Conservation (phyloP, 2,113 vertebrate genomes). For the Mungos mungo region DNA sequence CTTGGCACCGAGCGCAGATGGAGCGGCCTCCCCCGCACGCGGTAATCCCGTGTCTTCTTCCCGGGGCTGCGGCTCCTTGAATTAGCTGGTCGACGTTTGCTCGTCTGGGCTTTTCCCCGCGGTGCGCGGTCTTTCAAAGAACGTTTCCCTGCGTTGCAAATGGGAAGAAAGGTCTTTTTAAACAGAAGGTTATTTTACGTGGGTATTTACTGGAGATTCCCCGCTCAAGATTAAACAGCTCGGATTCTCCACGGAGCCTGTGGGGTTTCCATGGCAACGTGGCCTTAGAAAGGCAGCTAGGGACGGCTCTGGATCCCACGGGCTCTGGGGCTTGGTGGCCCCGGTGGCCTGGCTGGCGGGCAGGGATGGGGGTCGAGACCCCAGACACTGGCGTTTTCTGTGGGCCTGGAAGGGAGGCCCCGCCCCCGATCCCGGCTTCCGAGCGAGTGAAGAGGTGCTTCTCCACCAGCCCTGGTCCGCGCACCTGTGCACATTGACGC, state of each 20-base stretch:
- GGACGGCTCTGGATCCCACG: rapidly evolving
- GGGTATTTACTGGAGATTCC: not conserved
- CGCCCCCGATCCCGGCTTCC: not conserved
- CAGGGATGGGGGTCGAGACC: rapidly evolving
- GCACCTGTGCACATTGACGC: rapidly evolving
- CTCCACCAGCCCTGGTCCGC: rapidly evolving
- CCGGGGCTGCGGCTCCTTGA: not conserved
- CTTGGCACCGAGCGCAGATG: rapidly evolving
- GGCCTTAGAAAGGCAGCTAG: not conserved
- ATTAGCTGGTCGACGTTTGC: rapidly evolving
- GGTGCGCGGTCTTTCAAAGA: not conserved
- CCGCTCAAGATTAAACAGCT: not conserved
- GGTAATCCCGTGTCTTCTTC: rapidly evolving
- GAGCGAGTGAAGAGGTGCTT: rapidly evolving
- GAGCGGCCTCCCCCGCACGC: rapidly evolving
- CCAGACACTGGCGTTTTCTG: rapidly evolving
- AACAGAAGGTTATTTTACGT: not conserved
- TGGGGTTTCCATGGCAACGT: not conserved
- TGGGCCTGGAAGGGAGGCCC: not conserved
- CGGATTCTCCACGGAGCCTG: not conserved
- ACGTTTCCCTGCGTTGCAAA: not conserved
- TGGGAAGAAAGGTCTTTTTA: not conserved
- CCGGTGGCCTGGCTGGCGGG: rapidly evolving
- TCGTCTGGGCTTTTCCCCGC: rapidly evolving
- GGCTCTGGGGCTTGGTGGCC: rapidly evolving